phyloP scores from a whole-genome alignment of 2,797 vertebrate genomes.

The Columba guinea region DNA sequence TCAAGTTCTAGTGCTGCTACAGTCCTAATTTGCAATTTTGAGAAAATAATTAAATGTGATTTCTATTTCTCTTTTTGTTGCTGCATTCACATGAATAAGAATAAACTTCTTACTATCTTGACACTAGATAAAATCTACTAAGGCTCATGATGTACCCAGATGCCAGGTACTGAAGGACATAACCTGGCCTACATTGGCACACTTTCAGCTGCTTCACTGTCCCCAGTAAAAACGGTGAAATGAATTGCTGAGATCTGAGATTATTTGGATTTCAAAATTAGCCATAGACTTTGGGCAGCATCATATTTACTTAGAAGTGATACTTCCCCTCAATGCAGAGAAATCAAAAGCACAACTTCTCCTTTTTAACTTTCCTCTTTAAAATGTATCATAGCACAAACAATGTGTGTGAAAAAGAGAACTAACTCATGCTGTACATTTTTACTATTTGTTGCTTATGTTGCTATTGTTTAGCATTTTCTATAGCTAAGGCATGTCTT shows the following conservation, averaged over 20 bases:
- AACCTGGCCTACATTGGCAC: neutral
- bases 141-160: neutral
- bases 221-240: neutral
- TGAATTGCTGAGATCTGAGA: neutral
- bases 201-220: neutral
- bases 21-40: neutral
- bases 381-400: conserved; percentile 18
- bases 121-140: neutral
- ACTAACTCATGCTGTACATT: neutral
- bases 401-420: conserved; percentile 57
- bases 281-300: neutral
- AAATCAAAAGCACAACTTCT: conserved; percentile 70
- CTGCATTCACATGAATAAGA: neutral
- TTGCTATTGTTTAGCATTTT: neutral
- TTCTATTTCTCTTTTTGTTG: neutral
- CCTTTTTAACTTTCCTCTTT: conserved; percentile 68
- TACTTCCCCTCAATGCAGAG: conserved; percentile 70
- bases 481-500: neutral
- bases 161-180: neutral
- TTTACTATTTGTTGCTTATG: neutral
- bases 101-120: neutral
- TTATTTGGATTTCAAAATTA: conserved; percentile 10
- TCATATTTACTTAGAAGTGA: conserved; percentile 44
- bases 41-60: neutral
- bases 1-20: neutral